Conservation (phyloP, 1,140 invertebrate species). For the Nebria ingens region DNA sequence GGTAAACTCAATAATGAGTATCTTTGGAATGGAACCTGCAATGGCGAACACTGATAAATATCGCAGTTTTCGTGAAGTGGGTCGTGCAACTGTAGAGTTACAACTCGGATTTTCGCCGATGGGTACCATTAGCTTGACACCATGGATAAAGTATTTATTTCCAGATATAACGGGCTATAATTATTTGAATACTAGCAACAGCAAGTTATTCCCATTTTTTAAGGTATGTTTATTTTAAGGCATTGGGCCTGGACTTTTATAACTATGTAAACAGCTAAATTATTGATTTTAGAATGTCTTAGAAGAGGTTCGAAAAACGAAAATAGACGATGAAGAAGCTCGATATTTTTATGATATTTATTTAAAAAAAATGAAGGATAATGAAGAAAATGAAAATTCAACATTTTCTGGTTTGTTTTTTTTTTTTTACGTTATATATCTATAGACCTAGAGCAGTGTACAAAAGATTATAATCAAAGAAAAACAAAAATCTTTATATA, state of each 20-base stretch:
- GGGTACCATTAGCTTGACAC: not conserved
- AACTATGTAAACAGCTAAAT: not conserved
- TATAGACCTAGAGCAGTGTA: no score
- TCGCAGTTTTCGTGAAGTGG: not conserved
- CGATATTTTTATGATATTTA: conserved; percentile 4
- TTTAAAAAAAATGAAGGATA: conserved; percentile 11
- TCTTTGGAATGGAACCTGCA: conserved; percentile 2
- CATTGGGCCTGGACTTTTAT: not conserved
- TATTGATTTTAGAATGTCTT: conserved; percentile 15
- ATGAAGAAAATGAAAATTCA: conserved; percentile 15
- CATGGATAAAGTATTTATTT: not conserved
- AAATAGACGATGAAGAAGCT: conserved; percentile 6
- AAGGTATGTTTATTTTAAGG: not conserved
- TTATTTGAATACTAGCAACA: not conserved
- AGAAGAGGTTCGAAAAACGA: conserved; percentile 13
- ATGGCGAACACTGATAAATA: not conserved
- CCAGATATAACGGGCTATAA: not conserved
- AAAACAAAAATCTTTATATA: no score
- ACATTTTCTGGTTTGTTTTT: conserved; percentile 11
- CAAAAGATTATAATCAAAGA: no score
- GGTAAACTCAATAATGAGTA: not conserved
- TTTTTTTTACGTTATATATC: no score
- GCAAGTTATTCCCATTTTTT: not conserved
- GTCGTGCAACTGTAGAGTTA: not conserved
- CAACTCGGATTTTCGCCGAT: not conserved